phyloP scores from a whole-genome alignment of 2,797 vertebrate species.

The Pangasius macronema region DNA sequence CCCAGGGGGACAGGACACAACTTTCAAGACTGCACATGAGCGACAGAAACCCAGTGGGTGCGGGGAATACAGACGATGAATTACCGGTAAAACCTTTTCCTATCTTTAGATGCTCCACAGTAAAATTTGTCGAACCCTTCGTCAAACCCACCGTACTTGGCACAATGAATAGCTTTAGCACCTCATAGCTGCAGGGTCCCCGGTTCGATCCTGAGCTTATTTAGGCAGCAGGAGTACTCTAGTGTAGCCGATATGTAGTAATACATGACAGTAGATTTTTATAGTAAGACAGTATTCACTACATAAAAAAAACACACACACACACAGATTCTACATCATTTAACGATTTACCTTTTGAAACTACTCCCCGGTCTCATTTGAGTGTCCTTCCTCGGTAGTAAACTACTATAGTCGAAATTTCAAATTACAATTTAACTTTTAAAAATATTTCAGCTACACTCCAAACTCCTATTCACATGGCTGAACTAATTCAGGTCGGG shows the following conservation, averaged over 20 bases:
- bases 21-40: constrained; percentile 31
- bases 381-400: no score
- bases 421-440: background rate
- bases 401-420: no score
- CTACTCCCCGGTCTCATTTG: no score
- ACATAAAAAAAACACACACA: no score
- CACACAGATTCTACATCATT: background rate
- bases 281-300: background rate
- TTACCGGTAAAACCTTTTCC: no score
- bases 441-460: background rate
- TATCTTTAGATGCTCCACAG: no score
- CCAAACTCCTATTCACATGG: background rate
- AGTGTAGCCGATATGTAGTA: background rate
- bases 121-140: no score
- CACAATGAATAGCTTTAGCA: background rate
- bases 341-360: no score
- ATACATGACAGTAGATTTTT: background rate
- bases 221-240: background rate
- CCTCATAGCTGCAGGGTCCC: background rate
- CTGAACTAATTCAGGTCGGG: background rate
- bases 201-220: background rate
- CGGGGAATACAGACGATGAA: background rate
- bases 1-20: constrained; percentile 30
- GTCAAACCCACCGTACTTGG: no score
- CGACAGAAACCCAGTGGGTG: background rate